Percentiles rank a stretch among this genome's conserved stretches.
Conservation (phyloP, 2,797 vertebrate genomes). For the Helicolenus hilgendorfi region DNA sequence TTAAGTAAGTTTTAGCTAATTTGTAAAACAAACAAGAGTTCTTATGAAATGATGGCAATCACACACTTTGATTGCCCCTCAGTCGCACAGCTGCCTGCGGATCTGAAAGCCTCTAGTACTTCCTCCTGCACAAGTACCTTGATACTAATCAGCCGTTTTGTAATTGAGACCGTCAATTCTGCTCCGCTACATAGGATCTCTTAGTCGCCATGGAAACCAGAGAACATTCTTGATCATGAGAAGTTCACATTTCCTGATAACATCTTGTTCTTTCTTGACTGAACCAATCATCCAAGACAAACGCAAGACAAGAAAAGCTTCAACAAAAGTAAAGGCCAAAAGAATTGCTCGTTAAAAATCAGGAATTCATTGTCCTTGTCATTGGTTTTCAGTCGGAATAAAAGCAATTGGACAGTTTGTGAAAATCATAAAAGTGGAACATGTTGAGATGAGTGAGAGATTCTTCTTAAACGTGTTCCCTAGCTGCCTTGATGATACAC, state of each 20-base stretch:
- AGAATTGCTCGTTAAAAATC: constrained; percentile 9
- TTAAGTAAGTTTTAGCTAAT: constrained; percentile 57
- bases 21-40: constrained; percentile 79
- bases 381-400: neutral
- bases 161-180: constrained; percentile 84
- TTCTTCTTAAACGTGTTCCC: neutral
- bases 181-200: constrained; percentile 54
- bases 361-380: neutral
- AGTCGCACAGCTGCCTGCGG: constrained; percentile 86
- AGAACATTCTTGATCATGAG: constrained; percentile 64
- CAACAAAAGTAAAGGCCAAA: constrained; percentile 1
- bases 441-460: neutral
- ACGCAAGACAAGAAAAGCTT: constrained; percentile 4
- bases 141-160: constrained; percentile 89
- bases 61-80: constrained; percentile 85
- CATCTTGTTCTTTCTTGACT: constrained; percentile 57
- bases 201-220: constrained; percentile 84
- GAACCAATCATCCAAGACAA: constrained; percentile 42
- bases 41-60: constrained; percentile 84
- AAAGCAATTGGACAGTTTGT: neutral
- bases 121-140: constrained; percentile 89
- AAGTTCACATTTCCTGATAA: constrained; percentile 52
- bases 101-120: constrained; percentile 80
- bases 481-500: neutral
- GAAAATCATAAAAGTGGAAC: neutral